Base-by-base conservation (phyloP, 2,797 vertebrate genomes). In the Alectoris magna region DNA sequence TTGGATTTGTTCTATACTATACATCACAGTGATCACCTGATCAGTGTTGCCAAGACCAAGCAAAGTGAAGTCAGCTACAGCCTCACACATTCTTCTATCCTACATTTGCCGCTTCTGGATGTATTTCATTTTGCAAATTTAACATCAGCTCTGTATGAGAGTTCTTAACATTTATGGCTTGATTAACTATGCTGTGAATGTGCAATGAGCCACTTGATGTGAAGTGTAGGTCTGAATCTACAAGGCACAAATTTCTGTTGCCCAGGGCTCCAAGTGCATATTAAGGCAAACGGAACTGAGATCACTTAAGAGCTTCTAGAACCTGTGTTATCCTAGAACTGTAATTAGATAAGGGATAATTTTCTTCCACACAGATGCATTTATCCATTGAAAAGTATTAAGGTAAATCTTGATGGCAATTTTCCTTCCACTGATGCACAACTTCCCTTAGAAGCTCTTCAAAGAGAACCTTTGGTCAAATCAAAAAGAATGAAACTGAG, bases 331-430 rank as follows among this genome's bases (percentile, higher is more conserved):
- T 85, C 82, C 22, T 90, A 66, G 71, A 68, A 91, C 84, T 93
- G 68, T 90, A 87, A 94, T 91, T 84, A 90, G 64, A 27, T 55
- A 59, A 72, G 63, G 71, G 77, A 19, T 90, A 87, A 88, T 95
- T 91, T 84, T 15, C 36, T 69, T 84, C 80, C 74, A 21, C 41
- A 66, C 10, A 55, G 68, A 51, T 84, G 27, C 48, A 82, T 84
- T 82, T 24, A 44, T 88, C 75, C 91, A 4, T 48, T 43, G 39
- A 51, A 59, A 66, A 58, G 46, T 34, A 73, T 63, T 64, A 77
- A 94, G 85, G 91, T 92, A 82, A 88, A 93, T 79, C 58, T 90
- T 66, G 66, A 74, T 2, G 3, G 60, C 84, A 14, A 29, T 87
- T 94, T 79, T 55, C 59, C 58, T 82, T 91, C 87, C 53, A 36